Evolutionary conservation across 2,888 invertebrate species (phyloP), one percentile per base, ranked within the genome.

Genomic region (Thereva unica): DNA sequence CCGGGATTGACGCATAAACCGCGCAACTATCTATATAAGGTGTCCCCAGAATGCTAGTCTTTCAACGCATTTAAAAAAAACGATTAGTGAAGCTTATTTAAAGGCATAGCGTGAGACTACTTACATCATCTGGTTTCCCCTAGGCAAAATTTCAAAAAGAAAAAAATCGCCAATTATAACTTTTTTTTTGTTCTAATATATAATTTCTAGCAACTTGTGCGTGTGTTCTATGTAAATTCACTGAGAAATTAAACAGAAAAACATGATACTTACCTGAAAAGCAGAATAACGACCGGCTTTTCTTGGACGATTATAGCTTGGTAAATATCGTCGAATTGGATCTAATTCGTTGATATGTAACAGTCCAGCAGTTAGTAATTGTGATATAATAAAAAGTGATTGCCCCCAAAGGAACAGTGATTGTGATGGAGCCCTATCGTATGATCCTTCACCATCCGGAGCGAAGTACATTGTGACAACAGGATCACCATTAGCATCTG

Each of bases 281-380:
- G 97, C 96, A 0, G 97, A 97, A 82, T 99, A 98, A 70, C 97
- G 85, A 52, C 95, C 94, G 59, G 91, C 94, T 75, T 91, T 89
- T 45, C 94, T 84, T 0, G 98, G 98, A 54, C 98, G 84, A 79
- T 96, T 97, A 78, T 95, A 96, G 0, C 97, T 97, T 0, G 98
- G 97, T 73, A 98, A 83, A 81, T 97, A 96, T 41, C 98, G 87
- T 55, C 97, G 85, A 72, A 98, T 93, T 0, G 97, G 96, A 82
- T 99, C 99, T 69, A 99, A 82, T 82, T 99, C 98, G 76, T 95
- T 96, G 42, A 96, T 90, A 77, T 96, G 93, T 64, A 97, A 83
- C 69, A 97, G 83, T 0, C 93, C 92, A 38, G 91, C 92, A 2
- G 94, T 95, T 68, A 99, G 83, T 56, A 99, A 83, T 79, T 97